A percentile compares a stretch with the other conserved stretches of the same genome.
Evolutionary conservation across 2,797 vertebrate genomes (phyloP).

Genomic region (Bradypus variegatus): DNA sequence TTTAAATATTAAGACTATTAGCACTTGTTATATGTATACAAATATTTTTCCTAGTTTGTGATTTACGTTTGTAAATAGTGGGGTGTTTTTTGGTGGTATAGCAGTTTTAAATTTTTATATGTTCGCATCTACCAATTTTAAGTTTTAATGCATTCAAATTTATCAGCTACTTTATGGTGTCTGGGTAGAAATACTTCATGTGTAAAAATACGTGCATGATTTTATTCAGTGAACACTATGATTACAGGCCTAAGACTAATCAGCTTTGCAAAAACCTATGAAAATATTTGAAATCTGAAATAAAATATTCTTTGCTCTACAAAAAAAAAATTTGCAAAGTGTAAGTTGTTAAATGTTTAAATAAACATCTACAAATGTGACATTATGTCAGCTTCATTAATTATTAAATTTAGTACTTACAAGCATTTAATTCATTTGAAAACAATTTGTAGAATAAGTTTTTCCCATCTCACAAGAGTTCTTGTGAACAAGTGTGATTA

Average conservation of each 20-base stretch:
- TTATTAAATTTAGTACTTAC: not conserved
- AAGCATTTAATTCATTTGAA: not conserved
- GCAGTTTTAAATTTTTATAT: not conserved
- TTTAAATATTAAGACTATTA: not conserved
- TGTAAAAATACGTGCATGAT: not conserved
- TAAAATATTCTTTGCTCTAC: not conserved
- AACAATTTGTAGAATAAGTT: not conserved
- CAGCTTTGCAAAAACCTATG: not conserved
- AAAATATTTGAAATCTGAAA: not conserved
- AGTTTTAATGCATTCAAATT: not conserved
- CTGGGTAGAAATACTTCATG: not conserved
- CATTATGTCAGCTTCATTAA: not conserved
- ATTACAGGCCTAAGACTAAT: not conserved
- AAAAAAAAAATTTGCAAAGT: slow-evolving; percentile 8
- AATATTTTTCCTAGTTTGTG: not conserved
- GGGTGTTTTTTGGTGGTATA: not conserved
- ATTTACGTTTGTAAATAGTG: not conserved
- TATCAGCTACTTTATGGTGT: not conserved
- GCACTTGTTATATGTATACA: not conserved
- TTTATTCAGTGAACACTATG: not conserved
- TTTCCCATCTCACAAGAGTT: not conserved
- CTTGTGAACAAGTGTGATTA: not conserved
- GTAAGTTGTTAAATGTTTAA: not conserved
- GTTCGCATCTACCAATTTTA: not conserved
- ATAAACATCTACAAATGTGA: not conserved